phyloP scores from a whole-genome alignment of 2,797 vertebrate genomes.

The Semotilus atromaculatus region DNA sequence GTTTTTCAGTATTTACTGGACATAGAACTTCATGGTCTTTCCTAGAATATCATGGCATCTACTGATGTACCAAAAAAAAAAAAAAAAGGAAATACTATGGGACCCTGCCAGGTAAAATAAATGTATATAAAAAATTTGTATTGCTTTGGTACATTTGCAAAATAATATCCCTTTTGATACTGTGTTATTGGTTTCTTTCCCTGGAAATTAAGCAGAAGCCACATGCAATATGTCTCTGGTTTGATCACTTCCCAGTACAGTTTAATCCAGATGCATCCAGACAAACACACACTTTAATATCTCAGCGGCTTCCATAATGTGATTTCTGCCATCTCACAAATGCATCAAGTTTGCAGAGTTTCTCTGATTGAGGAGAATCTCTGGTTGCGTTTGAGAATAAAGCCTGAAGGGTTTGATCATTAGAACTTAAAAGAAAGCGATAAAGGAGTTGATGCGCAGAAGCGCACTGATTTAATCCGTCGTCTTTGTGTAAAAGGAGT shows the following conservation, averaged over 20 bases:
- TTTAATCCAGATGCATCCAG: slow-evolving; percentile 32
- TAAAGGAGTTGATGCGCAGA: slow-evolving; percentile 80
- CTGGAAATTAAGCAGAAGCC: slow-evolving; percentile 20
- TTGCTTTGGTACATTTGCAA: not conserved
- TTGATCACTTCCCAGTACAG: slow-evolving; percentile 27
- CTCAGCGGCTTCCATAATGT: slow-evolving; percentile 39
- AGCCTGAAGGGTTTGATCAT: slow-evolving; percentile 81
- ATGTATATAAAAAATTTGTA: not conserved
- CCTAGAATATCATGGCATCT: not conserved
- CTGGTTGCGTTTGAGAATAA: slow-evolving; percentile 73
- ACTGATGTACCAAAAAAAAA: too few species aligned
- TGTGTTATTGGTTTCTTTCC: slow-evolving; percentile 20
- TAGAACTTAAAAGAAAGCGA: slow-evolving; percentile 79
- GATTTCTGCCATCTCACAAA: slow-evolving; percentile 45
- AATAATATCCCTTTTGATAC: not conserved
- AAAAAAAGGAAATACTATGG: too few species aligned
- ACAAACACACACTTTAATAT: slow-evolving; percentile 50
- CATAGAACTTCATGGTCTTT: not conserved
- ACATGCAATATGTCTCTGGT: not conserved
- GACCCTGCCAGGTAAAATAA: not conserved
- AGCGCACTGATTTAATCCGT: slow-evolving; percentile 76
- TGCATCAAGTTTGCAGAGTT: slow-evolving; percentile 29
- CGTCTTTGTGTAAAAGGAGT: slow-evolving; percentile 81
- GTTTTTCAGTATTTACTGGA: not conserved
- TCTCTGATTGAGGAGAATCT: slow-evolving; percentile 76